Evolutionary conservation across 35 echinoderm and acorn worm species (phyloP).

Genomic region (Amphiura filiformis): DNA sequence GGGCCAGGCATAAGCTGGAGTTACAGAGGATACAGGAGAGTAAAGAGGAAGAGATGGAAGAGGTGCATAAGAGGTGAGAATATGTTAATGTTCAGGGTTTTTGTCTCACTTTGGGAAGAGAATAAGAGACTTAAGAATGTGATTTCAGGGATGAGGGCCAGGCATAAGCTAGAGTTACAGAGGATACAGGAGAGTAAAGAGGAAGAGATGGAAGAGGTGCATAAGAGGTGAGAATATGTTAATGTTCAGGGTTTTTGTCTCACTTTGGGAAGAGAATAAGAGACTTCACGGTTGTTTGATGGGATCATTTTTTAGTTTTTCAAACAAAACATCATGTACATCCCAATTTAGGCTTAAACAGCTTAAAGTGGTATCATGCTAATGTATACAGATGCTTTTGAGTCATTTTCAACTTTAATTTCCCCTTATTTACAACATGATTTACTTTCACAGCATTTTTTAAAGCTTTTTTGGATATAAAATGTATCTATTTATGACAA

Average conservation of each 20-base stretch:
- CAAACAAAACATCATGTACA: no score
- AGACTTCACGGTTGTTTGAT: no score
- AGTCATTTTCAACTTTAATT: no score
- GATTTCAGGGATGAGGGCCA: slow-evolving; percentile 99
- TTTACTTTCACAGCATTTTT: no score
- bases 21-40: background rate
- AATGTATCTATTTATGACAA: no score
- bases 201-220: slow-evolving; percentile 98
- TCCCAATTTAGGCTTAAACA: no score
- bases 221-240: slow-evolving; percentile 92
- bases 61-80: background rate
- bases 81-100: background rate
- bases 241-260: background rate
- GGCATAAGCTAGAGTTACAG: slow-evolving; percentile 95
- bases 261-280: background rate
- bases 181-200: slow-evolving; percentile 94
- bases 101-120: slow-evolving; percentile 58
- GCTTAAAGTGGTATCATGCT: no score
- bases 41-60: slow-evolving; percentile 2
- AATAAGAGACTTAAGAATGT: slow-evolving; percentile 94
- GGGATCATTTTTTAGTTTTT: no score
- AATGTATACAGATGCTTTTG: no score
- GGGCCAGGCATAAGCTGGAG: background rate
- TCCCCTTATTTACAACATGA: no score
- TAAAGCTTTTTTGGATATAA: no score